Conservation (phyloP, 2,113 vertebrate species). For the Hippocampus mohnikei region DNA sequence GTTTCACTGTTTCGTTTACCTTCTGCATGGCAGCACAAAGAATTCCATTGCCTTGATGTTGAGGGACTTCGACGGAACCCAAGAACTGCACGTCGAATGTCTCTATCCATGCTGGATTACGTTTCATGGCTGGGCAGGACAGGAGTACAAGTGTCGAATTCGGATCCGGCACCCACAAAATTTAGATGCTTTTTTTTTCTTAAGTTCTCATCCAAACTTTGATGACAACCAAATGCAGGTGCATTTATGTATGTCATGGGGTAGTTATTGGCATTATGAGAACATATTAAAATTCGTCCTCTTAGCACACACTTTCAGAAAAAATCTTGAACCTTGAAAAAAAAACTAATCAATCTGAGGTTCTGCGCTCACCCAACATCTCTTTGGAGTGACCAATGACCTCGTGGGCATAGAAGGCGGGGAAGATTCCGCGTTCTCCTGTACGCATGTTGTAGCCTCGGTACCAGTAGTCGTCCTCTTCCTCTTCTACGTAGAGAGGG, state of each 20-base stretch:
- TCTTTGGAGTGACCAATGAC: slow-evolving; percentile 84
- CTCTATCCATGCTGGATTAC: slow-evolving; percentile 89
- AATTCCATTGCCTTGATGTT: slow-evolving; percentile 94
- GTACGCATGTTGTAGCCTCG: slow-evolving; percentile 96
- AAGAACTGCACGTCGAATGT: slow-evolving; percentile 90
- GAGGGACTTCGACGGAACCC: slow-evolving; percentile 93
- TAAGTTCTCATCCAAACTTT: background rate
- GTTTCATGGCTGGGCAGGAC: slow-evolving; percentile 78
- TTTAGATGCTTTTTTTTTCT: background rate
- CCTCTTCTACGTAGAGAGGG: slow-evolving; percentile 88
- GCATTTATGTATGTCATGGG: too few species aligned
- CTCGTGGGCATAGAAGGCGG: slow-evolving; percentile 92
- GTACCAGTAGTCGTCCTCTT: slow-evolving; percentile 97
- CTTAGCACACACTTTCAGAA: too few species aligned
- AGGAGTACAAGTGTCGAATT: background rate
- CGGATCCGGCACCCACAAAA: too few species aligned
- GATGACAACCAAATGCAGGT: too few species aligned
- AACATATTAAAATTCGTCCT: too few species aligned
- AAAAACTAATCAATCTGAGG: background rate
- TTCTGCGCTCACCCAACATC: slow-evolving; percentile 71
- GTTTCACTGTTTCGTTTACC: slow-evolving; percentile 63
- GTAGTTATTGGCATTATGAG: too few species aligned
- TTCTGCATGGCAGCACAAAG: slow-evolving; percentile 97
- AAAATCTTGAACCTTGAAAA: background rate
- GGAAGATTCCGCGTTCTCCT: slow-evolving; percentile 90